Conservation (phyloP, 2,113 vertebrate species). For the Prinia subflava region DNA sequence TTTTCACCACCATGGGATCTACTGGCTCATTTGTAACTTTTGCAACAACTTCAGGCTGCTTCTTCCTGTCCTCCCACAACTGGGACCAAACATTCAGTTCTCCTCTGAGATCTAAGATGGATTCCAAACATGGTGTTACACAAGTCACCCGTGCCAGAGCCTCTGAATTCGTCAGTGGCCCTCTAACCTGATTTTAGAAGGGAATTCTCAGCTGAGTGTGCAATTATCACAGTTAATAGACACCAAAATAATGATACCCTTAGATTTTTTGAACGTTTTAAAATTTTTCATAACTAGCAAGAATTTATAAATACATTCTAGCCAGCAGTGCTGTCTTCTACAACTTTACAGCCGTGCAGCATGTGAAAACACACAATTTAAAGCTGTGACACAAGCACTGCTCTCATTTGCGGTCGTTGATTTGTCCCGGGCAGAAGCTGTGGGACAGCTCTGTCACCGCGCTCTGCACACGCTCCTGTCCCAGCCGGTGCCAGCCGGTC, state of each 20-base stretch:
- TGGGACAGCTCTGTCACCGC: not conserved
- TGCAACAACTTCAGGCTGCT: too few species aligned
- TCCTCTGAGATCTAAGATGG: not conserved
- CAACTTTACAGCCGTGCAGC: not conserved
- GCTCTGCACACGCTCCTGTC: too few species aligned
- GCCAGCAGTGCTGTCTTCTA: not conserved
- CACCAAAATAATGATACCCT: not conserved
- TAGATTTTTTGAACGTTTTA: not conserved
- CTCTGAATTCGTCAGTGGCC: not conserved
- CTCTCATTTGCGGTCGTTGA: too few species aligned
- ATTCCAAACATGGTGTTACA: not conserved
- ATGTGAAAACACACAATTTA: not conserved
- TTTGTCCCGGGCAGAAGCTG: not conserved
- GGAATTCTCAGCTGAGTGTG: too few species aligned
- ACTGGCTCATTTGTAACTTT: too few species aligned
- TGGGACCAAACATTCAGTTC: not conserved
- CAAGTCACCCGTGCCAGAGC: not conserved
- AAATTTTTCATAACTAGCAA: not conserved
- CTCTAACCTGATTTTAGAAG: not conserved
- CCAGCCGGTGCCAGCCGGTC: too few species aligned
- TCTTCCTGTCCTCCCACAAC: not conserved
- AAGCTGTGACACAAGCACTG: not conserved
- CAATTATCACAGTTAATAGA: not conserved
- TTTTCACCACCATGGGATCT: too few species aligned
- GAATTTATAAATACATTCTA: not conserved